phyloP scores from a whole-genome alignment of 1,140 invertebrate genomes.

The Mya arenaria region DNA sequence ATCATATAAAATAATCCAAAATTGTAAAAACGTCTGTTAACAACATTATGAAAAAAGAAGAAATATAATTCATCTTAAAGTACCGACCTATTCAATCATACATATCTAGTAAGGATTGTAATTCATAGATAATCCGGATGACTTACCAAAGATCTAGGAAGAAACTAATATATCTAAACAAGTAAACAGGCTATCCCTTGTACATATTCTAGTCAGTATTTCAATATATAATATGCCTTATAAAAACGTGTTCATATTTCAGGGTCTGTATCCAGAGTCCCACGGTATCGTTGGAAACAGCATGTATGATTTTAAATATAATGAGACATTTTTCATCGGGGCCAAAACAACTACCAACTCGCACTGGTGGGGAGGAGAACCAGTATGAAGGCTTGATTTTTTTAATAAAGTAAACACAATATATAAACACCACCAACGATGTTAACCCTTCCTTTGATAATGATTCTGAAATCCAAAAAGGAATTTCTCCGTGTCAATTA shows the following conservation, averaged over 20 bases:
- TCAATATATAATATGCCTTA: neutral
- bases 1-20: too few relatives aligned
- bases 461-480: too few relatives aligned
- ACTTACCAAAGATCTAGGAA: neutral
- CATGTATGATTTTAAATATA: constrained; percentile 84
- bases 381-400: constrained; percentile 66
- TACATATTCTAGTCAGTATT: neutral
- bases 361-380: constrained; percentile 76
- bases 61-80: too few relatives aligned
- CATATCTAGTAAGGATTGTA: neutral
- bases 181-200: neutral
- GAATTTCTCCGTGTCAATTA: too few relatives aligned
- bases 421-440: too few relatives aligned
- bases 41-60: too few relatives aligned
- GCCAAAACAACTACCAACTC: constrained; percentile 71
- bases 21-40: too few relatives aligned
- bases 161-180: neutral
- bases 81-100: too few relatives aligned
- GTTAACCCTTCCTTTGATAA: too few relatives aligned
- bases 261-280: constrained; percentile 85
- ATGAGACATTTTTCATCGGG: constrained; percentile 75
- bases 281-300: constrained; percentile 87
- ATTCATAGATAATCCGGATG: neutral
- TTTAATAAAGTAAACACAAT: too few relatives aligned
- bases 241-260: constrained; percentile 62